Conservation (phyloP, 1,140 invertebrate genomes). For the Notospermus geniculatus region DNA sequence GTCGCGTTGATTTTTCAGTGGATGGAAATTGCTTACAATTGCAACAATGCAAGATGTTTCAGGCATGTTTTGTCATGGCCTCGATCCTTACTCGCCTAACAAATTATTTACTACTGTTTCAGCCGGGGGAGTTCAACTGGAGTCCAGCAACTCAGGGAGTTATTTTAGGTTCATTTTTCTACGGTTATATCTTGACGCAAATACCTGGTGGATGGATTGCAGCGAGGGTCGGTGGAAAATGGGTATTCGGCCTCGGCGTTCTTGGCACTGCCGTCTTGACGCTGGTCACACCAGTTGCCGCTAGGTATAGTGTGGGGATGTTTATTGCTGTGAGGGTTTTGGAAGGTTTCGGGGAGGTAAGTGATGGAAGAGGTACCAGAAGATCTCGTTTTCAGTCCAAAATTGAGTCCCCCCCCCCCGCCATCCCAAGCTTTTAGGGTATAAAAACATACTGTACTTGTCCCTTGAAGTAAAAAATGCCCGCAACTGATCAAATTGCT, state of each 20-base stretch:
- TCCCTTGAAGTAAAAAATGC: too few relatives aligned
- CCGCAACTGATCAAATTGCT: too few relatives aligned
- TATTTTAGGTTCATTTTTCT: constrained; percentile 83
- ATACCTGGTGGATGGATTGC: constrained; percentile 74
- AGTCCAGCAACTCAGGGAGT: constrained; percentile 73
- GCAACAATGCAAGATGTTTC: too few relatives aligned
- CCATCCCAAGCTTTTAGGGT: too few relatives aligned
- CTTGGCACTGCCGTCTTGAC: constrained; percentile 75
- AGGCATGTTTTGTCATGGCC: too few relatives aligned
- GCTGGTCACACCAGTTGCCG: constrained; percentile 74
- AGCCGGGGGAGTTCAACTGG: constrained; percentile 73
- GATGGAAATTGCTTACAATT: too few relatives aligned
- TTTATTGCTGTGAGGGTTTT: constrained; percentile 76
- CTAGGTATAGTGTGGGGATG: constrained; percentile 65
- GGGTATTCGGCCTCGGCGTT: constrained; percentile 77
- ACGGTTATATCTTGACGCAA: constrained; percentile 72
- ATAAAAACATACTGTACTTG: too few relatives aligned
- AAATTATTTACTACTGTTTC: too few relatives aligned
- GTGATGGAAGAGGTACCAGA: not conserved
- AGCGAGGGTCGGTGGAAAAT: constrained; percentile 75
- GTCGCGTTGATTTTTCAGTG: too few relatives aligned
- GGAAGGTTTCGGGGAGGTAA: constrained; percentile 84
- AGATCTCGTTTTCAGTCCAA: too few relatives aligned
- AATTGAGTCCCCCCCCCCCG: too few relatives aligned
- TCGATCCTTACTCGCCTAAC: too few relatives aligned